Conservation (phyloP, 2,797 vertebrate genomes). For the Pagetopsis macropterus region DNA sequence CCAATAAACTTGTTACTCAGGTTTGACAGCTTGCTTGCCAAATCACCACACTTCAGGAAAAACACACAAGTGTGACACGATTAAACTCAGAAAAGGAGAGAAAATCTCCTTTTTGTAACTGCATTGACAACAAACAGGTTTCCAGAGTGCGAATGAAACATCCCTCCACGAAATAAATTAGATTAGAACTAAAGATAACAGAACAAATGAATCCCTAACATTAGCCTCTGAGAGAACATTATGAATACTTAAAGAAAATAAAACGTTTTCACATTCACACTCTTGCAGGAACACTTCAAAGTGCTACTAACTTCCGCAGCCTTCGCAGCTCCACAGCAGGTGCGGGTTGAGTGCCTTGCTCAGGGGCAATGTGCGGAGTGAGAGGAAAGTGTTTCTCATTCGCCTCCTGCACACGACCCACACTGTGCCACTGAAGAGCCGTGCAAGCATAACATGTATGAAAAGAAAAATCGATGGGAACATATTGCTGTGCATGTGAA, state of each 20-base stretch:
- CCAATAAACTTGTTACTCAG: neutral
- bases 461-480: constrained; percentile 7
- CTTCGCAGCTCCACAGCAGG: constrained; percentile 6
- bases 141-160: neutral
- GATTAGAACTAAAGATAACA: neutral
- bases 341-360: constrained; percentile 22
- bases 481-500: neutral
- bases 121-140: neutral
- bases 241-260: neutral
- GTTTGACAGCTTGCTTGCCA: neutral
- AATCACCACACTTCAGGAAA: too few species aligned
- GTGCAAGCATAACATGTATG: neutral
- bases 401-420: neutral
- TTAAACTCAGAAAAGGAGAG: too few species aligned
- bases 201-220: neutral
- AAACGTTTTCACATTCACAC: neutral
- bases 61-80: too few species aligned
- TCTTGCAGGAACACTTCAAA: neutral
- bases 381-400: constrained; percentile 26
- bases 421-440: neutral
- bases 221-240: neutral
- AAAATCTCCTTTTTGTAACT: neutral
- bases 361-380: neutral
- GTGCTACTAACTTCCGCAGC: neutral
- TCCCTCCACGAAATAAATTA: neutral